Evolutionary conservation across 1,140 invertebrate genomes (phyloP).

Genomic region (Luehdorfia chinensis): DNA sequence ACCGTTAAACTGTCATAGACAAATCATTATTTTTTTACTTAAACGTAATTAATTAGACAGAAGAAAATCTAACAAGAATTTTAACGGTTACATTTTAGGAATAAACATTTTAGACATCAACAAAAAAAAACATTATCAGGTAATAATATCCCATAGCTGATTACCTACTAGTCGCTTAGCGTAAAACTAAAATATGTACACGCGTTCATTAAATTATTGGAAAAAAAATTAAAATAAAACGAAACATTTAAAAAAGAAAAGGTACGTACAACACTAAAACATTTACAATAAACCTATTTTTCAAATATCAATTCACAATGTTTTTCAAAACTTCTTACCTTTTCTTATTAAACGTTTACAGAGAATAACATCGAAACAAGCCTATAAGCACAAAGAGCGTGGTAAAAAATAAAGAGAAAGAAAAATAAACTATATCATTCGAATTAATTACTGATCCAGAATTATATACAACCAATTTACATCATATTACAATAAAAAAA

Average conservation of each 20-base stretch:
- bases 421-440: conserved; percentile 28
- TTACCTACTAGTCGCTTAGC: conserved; percentile 31
- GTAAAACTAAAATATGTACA: conserved; percentile 33
- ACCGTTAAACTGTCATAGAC: conserved; percentile 48
- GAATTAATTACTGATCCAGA: conserved; percentile 30
- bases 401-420: conserved; percentile 12
- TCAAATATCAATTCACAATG: conserved; percentile 4
- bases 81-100: conserved; percentile 69
- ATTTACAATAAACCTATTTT: conserved; percentile 7
- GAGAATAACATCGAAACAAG: too few relatives aligned
- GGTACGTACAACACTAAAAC: neutral
- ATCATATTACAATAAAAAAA: conserved; percentile 42
- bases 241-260: neutral
- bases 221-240: conserved; percentile 15
- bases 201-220: conserved; percentile 16
- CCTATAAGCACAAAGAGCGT: neutral
- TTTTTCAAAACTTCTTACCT: conserved; percentile 9
- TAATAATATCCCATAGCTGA: conserved; percentile 46
- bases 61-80: conserved; percentile 46
- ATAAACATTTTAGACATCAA: conserved; percentile 70
- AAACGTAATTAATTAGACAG: conserved; percentile 40
- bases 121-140: conserved; percentile 41
- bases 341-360: conserved; percentile 15
- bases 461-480: conserved; percentile 73
- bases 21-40: conserved; percentile 24